Conservation (phyloP, 2,113 vertebrate species). For the Rhinogobius similis region DNA sequence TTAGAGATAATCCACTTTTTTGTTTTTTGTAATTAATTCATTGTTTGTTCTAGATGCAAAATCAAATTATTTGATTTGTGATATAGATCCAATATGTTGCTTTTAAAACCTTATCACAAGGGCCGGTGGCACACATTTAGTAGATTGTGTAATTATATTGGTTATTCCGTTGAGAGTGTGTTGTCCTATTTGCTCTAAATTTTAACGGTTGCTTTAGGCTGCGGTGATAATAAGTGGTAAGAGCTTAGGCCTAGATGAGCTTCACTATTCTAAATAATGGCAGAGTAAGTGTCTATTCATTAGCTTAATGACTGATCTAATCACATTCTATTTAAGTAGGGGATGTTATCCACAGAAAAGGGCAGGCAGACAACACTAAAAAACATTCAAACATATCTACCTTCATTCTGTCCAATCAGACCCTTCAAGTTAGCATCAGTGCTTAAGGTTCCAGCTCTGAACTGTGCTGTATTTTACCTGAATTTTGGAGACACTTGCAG, state of each 20-base stretch:
- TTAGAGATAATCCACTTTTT: too few species aligned
- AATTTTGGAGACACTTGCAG: background rate
- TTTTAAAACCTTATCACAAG: background rate
- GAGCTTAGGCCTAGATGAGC: conserved; percentile 16
- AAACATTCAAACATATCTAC: conserved; percentile 27
- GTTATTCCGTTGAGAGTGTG: background rate
- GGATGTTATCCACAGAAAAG: conserved; percentile 31
- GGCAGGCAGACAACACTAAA: conserved; percentile 33
- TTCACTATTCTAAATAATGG: conserved; percentile 38
- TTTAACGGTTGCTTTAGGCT: conserved; percentile 19
- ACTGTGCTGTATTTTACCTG: background rate
- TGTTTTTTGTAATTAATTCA: too few species aligned
- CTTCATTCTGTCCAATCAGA: conserved; percentile 32
- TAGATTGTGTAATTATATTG: conserved; percentile 6
- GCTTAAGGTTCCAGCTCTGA: conserved; percentile 1
- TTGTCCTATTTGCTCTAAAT: conserved; percentile 16
- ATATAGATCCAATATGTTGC: too few species aligned
- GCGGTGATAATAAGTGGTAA: conserved; percentile 18
- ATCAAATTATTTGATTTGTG: too few species aligned
- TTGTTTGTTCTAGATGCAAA: too few species aligned
- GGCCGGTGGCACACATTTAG: background rate
- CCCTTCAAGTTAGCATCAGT: conserved; percentile 25
- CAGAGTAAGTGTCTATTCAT: conserved; percentile 44
- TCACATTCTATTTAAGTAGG: conserved; percentile 40
- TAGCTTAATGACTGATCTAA: conserved; percentile 52